These are phyloP conservation scores for Ovis aries DNA, from an alignment of 2,113 vertebrate species.

Conservation along the genomic window ARS-UI_Ramb_v3.0 NC_056071.1:67193501-67194000, in stretches of 20 bases:
- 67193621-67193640: rapidly evolving
- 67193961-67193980: rapidly evolving
- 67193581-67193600: neutral
- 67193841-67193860: rapidly evolving
- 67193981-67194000: neutral
- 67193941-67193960: neutral
- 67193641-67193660: rapidly evolving
- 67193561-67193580: neutral
- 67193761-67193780: too few species aligned
- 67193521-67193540: neutral
- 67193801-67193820: rapidly evolving
- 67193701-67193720: neutral
- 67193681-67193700: neutral
- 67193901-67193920: neutral
- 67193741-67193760: neutral
- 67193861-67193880: rapidly evolving
- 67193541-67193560: neutral
- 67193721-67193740: rapidly evolving
- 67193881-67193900: neutral
- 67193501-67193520: neutral
- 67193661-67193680: too few species aligned
- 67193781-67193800: rapidly evolving
- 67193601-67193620: rapidly evolving
- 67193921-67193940: neutral
- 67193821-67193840: neutral